Evolutionary conservation across 1,140 invertebrate genomes (phyloP).

Genomic region (Ceratitis capitata): DNA sequence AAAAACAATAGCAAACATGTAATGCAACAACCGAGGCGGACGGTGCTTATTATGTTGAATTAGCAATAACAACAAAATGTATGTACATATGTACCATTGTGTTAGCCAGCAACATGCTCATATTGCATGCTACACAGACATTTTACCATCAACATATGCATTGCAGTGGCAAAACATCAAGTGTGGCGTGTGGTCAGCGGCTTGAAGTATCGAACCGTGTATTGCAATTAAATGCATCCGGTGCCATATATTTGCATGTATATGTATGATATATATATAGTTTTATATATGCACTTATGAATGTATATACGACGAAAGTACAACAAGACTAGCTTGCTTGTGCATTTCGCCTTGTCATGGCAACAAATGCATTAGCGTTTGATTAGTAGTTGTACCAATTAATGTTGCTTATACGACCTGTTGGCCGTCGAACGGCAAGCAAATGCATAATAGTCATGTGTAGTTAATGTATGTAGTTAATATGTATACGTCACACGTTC

Average conservation of each 20-base stretch:
- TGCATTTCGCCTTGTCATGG: neutral
- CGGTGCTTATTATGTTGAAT: neutral
- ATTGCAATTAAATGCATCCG: neutral
- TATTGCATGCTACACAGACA: neutral
- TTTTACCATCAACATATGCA: no score
- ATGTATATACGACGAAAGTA: neutral
- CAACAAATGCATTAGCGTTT: conserved; percentile 10
- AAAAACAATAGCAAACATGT: neutral
- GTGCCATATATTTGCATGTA: no score
- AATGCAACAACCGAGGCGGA: neutral
- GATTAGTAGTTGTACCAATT: conserved; percentile 37
- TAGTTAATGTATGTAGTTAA: no score
- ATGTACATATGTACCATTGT: neutral
- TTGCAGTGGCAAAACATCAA: neutral
- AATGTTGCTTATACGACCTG: conserved; percentile 35
- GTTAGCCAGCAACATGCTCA: neutral
- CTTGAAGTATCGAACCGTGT: neutral
- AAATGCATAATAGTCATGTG: no score
- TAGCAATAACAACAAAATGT: neutral
- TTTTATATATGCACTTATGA: neutral
- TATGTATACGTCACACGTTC: no score
- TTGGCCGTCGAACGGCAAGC: neutral
- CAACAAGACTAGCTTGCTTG: neutral
- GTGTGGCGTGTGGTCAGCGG: neutral
- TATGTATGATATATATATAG: neutral